A percentile compares a stretch with the other conserved stretches of the same genome.
phyloP scores from a whole-genome alignment of 2,797 vertebrate genomes.

The Macroramphosus scolopax region DNA sequence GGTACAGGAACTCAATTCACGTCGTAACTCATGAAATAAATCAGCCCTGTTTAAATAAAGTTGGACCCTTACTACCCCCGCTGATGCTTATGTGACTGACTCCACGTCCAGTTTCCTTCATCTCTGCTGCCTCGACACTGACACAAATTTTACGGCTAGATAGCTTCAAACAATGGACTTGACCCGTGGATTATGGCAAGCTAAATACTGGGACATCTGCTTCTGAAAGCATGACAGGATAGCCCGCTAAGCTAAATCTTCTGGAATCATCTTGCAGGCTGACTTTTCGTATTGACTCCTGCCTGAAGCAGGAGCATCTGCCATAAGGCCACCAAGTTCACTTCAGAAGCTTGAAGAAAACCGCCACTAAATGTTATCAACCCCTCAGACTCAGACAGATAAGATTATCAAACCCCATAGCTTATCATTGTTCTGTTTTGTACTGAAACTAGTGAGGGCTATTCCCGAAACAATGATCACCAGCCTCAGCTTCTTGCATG shows the following conservation, averaged over 20 bases:
- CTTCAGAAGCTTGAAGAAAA: slow-evolving; percentile 13
- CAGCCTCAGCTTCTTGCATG: too few species aligned
- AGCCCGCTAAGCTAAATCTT: slow-evolving; percentile 27
- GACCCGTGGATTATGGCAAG: slow-evolving; percentile 47
- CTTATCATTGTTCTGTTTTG: slow-evolving; percentile 25
- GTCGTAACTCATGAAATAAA: too few species aligned
- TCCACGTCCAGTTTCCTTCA: slow-evolving; percentile 13
- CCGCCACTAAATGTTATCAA: slow-evolving; percentile 18
- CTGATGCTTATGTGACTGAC: slow-evolving; percentile 7
- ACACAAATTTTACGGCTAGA: slow-evolving; percentile 34
- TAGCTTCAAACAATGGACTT: slow-evolving; percentile 46
- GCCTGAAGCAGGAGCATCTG: not conserved
- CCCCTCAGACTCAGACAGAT: not conserved
- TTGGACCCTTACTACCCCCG: not conserved
- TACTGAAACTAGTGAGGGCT: not conserved
- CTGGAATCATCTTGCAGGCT: too few species aligned
- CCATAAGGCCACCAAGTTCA: not conserved
- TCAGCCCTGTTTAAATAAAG: too few species aligned
- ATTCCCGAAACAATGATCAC: too few species aligned
- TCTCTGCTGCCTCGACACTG: slow-evolving; percentile 7
- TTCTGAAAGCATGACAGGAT: slow-evolving; percentile 19
- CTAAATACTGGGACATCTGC: slow-evolving; percentile 55
- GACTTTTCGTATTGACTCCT: not conserved
- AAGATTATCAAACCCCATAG: not conserved
- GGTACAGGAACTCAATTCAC: slow-evolving; percentile 45